Base-by-base conservation (phyloP, 30 jellyfish, hydroid and myxozoan species). In the Turritopsis dohrnii region DNA sequence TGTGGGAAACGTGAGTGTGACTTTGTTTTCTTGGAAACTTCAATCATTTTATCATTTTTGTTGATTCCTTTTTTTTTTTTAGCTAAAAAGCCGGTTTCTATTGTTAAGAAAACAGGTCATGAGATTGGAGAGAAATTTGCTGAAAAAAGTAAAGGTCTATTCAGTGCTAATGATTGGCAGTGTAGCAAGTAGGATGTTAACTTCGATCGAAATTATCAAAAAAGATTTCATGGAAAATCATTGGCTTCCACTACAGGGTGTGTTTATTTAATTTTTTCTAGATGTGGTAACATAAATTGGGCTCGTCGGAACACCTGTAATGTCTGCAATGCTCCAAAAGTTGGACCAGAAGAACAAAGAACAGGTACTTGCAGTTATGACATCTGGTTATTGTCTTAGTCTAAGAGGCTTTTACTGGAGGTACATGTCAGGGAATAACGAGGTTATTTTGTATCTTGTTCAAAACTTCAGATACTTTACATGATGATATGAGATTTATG, bases 211-310 rank as follows among this genome's bases (percentile, higher is more conserved):
- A 13, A 41, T 41, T 3, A 41, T 3, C 13, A 41, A 41, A 41
- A 13, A 41, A 13, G 13, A 41, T 41, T 41, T 41, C 13, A 41
- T 3, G 13, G 21, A 23, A 60, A 60, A 18, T 24, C 29, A 19
- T 20, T 77, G 22, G 24, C 29, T 1, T 0, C 24, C 41, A 0
- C 18, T n/a, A 18, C 21, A 72, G 19, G 21, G 21, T 72, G 81
- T 72, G 18, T 27, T 29, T 72, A 29, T 72, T 72, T 25, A n/a
- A 20, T 20, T 72, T 1, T 23, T 30, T 1, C 20, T 71, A 93
- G 98, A 41, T 93, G 98, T 90, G 85, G 97, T 23, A 93, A 93
- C 89, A 89, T 93, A 52, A 93, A 93, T 72, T 93, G 98, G 98
- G 98, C 98, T 18, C 83, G 96, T 72, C 76, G 98, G 75, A 71